Evolutionary conservation across 1,140 invertebrate genomes (phyloP).

Genomic region (Carcinoscorpius rotundicauda): DNA sequence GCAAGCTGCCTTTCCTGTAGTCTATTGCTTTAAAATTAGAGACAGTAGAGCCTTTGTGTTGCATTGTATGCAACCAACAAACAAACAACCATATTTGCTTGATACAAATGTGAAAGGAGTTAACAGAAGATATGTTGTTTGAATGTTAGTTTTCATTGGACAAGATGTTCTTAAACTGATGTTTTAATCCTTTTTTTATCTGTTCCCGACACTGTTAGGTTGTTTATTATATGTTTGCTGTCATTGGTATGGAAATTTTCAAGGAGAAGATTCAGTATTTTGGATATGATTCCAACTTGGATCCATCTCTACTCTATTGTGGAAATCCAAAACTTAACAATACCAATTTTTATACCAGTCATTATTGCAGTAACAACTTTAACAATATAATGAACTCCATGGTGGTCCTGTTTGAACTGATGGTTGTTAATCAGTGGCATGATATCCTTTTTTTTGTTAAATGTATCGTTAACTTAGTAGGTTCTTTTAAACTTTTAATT

Average conservation of each 20-base stretch:
- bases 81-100: too few species aligned
- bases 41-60: too few species aligned
- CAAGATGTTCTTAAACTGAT: too few species aligned
- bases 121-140: too few species aligned
- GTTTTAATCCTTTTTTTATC: too few species aligned
- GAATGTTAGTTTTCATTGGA: too few species aligned
- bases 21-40: too few species aligned
- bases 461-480: slow-evolving; percentile 1
- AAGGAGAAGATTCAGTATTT: slow-evolving; percentile 31
- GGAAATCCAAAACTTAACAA: slow-evolving; percentile 35
- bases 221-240: slow-evolving; percentile 42
- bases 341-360: slow-evolving; percentile 32
- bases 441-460: slow-evolving; percentile 37
- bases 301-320: slow-evolving; percentile 30
- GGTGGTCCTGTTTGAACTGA: slow-evolving; percentile 40
- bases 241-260: slow-evolving; percentile 43
- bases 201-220: slow-evolving; percentile 25
- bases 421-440: slow-evolving; percentile 46
- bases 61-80: too few species aligned
- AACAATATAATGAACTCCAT: slow-evolving; percentile 38
- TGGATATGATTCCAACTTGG: slow-evolving; percentile 25
- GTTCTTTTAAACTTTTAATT: too few species aligned
- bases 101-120: too few species aligned
- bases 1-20: too few species aligned
- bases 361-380: slow-evolving; percentile 44